Conservation (phyloP, 2,797 vertebrate genomes). For the Heterohyrax brucei region DNA sequence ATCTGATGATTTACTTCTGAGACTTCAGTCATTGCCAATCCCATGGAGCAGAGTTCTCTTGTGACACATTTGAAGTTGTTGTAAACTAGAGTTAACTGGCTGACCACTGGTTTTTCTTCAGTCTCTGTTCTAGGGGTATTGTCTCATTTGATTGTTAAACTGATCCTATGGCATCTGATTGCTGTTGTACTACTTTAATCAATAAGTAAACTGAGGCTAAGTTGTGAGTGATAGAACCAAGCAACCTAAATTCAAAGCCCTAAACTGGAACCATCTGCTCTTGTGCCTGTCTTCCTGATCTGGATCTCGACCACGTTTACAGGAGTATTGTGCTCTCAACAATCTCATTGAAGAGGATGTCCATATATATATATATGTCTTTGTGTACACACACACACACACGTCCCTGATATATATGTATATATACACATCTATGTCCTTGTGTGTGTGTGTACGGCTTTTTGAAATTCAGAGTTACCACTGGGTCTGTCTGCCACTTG, state of each 20-base stretch:
- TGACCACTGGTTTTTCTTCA: neutral
- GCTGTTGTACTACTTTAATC: neutral
- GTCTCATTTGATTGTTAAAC: neutral
- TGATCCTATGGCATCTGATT: neutral
- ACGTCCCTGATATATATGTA: too few species aligned
- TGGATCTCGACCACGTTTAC: neutral
- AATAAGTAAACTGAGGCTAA: slow-evolving; percentile 6
- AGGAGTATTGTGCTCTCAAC: neutral
- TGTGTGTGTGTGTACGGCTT: neutral
- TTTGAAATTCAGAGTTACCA: neutral
- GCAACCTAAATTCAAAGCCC: neutral
- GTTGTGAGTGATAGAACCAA: neutral
- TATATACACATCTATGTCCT: too few species aligned
- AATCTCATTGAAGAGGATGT: neutral
- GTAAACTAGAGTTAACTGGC: neutral
- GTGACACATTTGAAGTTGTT: neutral
- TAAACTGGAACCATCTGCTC: neutral
- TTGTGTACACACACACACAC: too few species aligned
- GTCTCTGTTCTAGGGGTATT: neutral
- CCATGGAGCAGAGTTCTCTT: neutral
- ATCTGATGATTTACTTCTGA: neutral
- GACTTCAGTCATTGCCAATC: neutral
- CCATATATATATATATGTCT: neutral
- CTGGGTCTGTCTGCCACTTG: neutral
- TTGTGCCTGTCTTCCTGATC: neutral